Percentiles rank a stretch among this genome's conserved stretches.
Conservation (phyloP, 2,113 vertebrate species). For the Thunnus thynnus region DNA sequence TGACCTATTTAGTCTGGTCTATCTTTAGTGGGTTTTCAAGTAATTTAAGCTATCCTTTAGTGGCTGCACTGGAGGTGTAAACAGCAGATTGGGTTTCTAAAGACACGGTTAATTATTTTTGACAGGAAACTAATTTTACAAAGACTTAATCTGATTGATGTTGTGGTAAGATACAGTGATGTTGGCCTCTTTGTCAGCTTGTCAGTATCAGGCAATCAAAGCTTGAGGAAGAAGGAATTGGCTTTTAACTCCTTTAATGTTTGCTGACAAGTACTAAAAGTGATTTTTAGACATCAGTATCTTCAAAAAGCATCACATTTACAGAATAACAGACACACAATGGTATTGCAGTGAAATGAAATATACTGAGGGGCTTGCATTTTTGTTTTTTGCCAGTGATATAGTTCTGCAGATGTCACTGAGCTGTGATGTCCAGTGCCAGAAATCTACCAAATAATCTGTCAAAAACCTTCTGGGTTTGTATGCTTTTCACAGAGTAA, state of each 20-base stretch:
- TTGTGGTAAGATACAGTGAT: neutral
- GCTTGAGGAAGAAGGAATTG: neutral
- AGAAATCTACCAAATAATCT: no score
- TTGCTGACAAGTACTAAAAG: no score
- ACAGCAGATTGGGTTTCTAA: conserved; percentile 23
- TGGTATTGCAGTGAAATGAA: neutral
- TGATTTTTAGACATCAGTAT: no score
- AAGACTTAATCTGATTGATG: neutral
- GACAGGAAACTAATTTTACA: neutral
- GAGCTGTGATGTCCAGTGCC: no score
- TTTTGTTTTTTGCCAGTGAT: no score
- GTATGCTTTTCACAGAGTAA: no score
- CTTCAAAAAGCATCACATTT: neutral
- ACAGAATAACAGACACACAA: neutral
- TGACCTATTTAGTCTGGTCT: conserved; percentile 11
- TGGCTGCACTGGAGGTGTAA: neutral
- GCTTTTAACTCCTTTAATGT: neutral
- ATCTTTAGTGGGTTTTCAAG: neutral
- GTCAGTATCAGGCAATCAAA: neutral
- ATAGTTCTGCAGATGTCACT: no score
- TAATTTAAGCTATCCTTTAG: neutral
- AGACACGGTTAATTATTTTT: neutral
- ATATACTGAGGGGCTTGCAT: no score
- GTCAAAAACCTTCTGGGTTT: no score
- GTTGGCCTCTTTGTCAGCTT: neutral